Conservation (phyloP, 2,797 vertebrate genomes). For the Neomorphus geoffroyi region DNA sequence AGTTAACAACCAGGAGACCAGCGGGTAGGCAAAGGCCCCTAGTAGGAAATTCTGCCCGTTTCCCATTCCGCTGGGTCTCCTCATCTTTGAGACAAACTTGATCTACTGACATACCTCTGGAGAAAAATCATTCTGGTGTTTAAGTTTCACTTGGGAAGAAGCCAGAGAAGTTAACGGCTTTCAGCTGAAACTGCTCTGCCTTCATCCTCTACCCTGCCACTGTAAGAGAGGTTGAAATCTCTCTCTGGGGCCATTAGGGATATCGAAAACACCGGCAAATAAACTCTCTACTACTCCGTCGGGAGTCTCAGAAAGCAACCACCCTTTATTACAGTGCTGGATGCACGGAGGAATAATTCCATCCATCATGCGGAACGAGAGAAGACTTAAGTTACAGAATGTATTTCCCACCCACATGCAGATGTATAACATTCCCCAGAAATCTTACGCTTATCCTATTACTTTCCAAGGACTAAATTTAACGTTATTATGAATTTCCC, state of each 20-base stretch:
- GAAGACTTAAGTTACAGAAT: no score
- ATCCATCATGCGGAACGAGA: no score
- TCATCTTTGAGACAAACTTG: background rate
- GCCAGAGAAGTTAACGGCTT: background rate
- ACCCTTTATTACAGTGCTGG: no score
- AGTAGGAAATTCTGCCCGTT: background rate
- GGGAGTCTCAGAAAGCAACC: no score
- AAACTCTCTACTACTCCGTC: no score
- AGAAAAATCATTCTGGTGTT: background rate
- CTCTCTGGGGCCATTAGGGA: background rate
- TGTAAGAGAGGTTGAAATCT: background rate
- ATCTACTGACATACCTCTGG: background rate
- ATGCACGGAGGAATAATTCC: no score
- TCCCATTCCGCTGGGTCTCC: background rate
- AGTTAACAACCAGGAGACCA: background rate
- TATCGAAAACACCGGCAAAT: no score
- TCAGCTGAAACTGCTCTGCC: background rate
- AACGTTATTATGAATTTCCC: no score
- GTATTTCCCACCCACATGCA: no score
- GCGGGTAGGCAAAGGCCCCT: accelerated
- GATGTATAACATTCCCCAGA: no score
- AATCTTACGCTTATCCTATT: no score
- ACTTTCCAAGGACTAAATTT: no score
- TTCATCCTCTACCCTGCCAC: background rate
- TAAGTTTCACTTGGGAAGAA: background rate